Conservation (phyloP, 2,113 vertebrate species). For the Periophthalmodon schlosseri region DNA sequence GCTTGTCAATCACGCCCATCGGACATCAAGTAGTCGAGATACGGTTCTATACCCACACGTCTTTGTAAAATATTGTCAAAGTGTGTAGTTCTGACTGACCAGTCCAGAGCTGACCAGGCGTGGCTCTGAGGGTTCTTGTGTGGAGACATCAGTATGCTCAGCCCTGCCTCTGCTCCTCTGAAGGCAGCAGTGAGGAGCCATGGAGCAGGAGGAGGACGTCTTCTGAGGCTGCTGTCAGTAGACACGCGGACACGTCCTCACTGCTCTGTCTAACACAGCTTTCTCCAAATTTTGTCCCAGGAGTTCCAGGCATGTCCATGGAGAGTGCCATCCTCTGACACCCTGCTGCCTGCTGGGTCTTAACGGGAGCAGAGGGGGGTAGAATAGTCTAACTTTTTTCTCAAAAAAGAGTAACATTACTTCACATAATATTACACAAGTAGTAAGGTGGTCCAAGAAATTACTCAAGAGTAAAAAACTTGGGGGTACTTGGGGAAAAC, state of each 20-base stretch:
- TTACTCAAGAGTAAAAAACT: no score
- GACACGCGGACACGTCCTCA: neutral
- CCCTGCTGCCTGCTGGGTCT: neutral
- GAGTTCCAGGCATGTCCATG: neutral
- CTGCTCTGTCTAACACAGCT: neutral
- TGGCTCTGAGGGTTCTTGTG: no score
- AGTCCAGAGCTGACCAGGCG: no score
- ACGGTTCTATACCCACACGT: no score
- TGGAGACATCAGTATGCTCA: slow-evolving; percentile 12
- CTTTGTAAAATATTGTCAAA: no score
- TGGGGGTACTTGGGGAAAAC: no score
- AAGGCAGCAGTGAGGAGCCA: neutral
- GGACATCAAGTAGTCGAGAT: no score
- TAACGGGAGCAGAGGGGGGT: neutral
- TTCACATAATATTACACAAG: no score
- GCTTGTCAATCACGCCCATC: no score
- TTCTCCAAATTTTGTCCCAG: neutral
- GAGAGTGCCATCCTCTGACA: neutral
- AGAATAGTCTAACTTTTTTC: neutral
- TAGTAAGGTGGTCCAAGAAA: no score
- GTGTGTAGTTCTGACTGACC: no score
- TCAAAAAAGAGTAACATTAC: neutral
- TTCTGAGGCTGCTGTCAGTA: slow-evolving; percentile 4
- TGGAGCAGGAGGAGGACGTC: neutral
- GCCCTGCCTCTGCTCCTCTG: neutral